Evolutionary conservation across 2,113 vertebrate genomes (phyloP), one percentile per base, ranked within the genome.

Genomic region (Tympanuchus pallidicinctus): DNA sequence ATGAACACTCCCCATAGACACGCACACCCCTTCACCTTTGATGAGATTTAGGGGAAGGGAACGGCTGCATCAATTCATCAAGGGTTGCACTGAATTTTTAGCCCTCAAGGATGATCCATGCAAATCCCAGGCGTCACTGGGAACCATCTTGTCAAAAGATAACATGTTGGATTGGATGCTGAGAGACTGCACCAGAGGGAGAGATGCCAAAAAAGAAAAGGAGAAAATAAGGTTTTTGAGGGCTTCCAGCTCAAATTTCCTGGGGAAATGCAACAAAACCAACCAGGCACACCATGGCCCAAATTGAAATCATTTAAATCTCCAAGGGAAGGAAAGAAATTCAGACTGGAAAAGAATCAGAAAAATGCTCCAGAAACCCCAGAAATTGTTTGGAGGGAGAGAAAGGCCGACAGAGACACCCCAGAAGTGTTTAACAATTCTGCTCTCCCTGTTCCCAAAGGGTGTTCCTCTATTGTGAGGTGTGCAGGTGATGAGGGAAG

Each of bases 371-470:
- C 13, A 0, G 6, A 0, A 2, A 8, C 12, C 14, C 13, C 13
- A 4, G 11, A 10, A 91, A 63, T 3, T 10, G 14, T 9, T 61
- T 22, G 40, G 20, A 47, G 3, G 10, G 17, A 3, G 10, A 48
- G 13, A 52, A 86, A 74, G 19, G 18, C 0, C 8, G 1, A 18
- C 1, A 10, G 28, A 8, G 2, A 4, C 0, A 1, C 7, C 25
- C 27, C 32, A 15, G 9, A n/a, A 50, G 36, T 13, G 11, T 34
- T 71, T 13, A 22, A 22, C 52, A 5, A 8, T 12, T 8, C 43
- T 18, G 13, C n/a, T 38, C 10, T 28, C 24, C 50, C 45, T 34
- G 34, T 34, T 30, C 70, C 76, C 11, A 0, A 11, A 61, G 50
- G 50, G 50, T 40, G 7, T 12, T 17, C 11, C 36, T 56, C 32